Evolutionary conservation across 2,888 invertebrate species (phyloP).

Genomic region (Bugula neritina): DNA sequence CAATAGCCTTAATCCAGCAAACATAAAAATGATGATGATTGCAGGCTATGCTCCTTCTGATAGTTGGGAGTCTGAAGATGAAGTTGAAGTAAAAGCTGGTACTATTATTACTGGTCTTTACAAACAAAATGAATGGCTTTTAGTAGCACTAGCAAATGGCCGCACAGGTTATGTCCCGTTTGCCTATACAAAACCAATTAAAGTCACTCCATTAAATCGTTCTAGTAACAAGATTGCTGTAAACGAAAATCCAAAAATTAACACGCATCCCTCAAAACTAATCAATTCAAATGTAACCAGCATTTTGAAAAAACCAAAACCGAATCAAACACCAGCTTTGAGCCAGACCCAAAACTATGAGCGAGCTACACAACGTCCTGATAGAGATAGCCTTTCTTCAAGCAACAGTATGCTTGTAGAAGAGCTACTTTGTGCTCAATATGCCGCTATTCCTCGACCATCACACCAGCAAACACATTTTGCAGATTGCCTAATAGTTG

Average conservation of each 20-base stretch:
- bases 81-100: conserved; percentile 1
- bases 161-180: conserved; percentile 5
- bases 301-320: neutral
- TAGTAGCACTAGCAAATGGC: neutral
- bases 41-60: conserved; percentile 4
- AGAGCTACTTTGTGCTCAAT: conserved; percentile 1
- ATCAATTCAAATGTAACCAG: neutral
- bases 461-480: neutral
- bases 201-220: conserved; percentile 2
- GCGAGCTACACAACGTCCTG: neutral
- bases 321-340: neutral
- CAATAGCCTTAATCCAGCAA: conserved; percentile 9
- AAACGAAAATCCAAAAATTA: neutral
- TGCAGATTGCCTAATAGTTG: conserved; percentile 10
- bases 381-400: conserved; percentile 17
- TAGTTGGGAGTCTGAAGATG: conserved; percentile 25
- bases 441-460: neutral
- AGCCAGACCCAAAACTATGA: neutral
- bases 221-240: neutral
- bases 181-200: conserved; percentile 19
- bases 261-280: neutral
- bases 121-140: conserved; percentile 27
- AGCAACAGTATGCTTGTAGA: conserved; percentile 7
- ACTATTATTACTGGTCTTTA: conserved; percentile 15
- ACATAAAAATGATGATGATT: conserved; percentile 10